Conservation (phyloP, 1,140 invertebrate species). For the Drosophila nasuta region DNA sequence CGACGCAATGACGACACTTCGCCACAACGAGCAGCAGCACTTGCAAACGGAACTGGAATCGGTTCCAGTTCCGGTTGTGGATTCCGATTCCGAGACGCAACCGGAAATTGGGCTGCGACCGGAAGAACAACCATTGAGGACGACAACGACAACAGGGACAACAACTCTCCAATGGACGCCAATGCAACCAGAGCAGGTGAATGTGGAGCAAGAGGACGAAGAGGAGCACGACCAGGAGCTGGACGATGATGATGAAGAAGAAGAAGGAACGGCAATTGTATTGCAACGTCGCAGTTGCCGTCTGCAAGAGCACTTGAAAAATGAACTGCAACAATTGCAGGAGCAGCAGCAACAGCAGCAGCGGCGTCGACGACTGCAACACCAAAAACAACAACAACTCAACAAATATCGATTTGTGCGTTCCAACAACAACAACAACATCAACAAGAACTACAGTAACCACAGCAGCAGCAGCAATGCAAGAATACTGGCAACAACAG, state of each 20-base stretch:
- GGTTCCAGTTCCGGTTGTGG: not conserved
- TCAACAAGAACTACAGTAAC: not conserved
- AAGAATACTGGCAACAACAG: not conserved
- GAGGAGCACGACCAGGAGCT: not conserved
- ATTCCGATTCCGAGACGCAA: not conserved
- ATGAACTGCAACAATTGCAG: conserved; percentile 25
- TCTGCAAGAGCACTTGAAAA: conserved; percentile 11
- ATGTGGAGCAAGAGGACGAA: not conserved
- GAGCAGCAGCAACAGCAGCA: conserved; percentile 10
- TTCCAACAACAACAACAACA: not conserved
- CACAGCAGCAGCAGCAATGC: not conserved
- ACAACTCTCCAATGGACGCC: not conserved
- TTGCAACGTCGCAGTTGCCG: conserved; percentile 22
- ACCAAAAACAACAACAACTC: conserved; percentile 12
- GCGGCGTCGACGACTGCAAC: not conserved
- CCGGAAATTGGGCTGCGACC: conserved; percentile 2
- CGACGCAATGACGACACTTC: conserved; percentile 13
- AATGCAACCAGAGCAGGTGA: not conserved
- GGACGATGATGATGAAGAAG: not conserved
- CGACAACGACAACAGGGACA: conserved; percentile 14
- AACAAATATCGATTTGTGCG: conserved; percentile 60
- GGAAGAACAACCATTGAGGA: conserved; percentile 5
- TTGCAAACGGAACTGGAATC: conserved; percentile 12
- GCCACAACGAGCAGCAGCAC: conserved; percentile 19
- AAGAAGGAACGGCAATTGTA: not conserved